Evolutionary conservation across 2,113 vertebrate species (phyloP).

Genomic region (Paradisaea rubra): DNA sequence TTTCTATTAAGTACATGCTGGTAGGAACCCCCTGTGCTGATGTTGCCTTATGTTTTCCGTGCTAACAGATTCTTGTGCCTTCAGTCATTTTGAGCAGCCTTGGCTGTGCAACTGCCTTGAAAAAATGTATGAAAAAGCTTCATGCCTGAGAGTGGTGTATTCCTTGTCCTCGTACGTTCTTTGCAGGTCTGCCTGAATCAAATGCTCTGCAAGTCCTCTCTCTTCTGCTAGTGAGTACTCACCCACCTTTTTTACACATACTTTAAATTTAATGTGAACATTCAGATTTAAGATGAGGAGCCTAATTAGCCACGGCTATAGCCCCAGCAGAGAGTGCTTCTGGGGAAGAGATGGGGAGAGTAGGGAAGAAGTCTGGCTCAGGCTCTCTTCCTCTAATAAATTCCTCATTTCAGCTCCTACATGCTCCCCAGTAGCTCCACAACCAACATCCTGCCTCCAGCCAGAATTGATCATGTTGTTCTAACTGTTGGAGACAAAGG

Average conservation of each 20-base stretch:
- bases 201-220: not conserved
- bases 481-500: not conserved
- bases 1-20: not conserved
- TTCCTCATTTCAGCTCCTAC: constrained; percentile 1
- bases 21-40: not conserved
- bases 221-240: not conserved
- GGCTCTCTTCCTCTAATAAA: not conserved
- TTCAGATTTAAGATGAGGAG: not conserved
- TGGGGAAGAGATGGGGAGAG: not conserved
- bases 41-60: not conserved
- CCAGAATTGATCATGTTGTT: not conserved
- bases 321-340: not conserved
- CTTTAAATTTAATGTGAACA: not conserved
- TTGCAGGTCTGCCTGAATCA: not conserved
- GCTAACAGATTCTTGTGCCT: constrained; percentile 28
- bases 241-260: not conserved
- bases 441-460: not conserved
- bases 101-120: not conserved
- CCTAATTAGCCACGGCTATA: not conserved
- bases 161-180: not conserved
- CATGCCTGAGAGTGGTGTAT: not conserved
- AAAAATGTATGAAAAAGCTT: not conserved
- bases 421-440: not conserved
- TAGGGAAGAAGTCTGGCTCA: not conserved
- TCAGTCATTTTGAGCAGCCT: not conserved